These are phyloP conservation scores for Abscondita cerata DNA, from an alignment of 2,888 invertebrate species.

Conservation along the genomic window DNA sequence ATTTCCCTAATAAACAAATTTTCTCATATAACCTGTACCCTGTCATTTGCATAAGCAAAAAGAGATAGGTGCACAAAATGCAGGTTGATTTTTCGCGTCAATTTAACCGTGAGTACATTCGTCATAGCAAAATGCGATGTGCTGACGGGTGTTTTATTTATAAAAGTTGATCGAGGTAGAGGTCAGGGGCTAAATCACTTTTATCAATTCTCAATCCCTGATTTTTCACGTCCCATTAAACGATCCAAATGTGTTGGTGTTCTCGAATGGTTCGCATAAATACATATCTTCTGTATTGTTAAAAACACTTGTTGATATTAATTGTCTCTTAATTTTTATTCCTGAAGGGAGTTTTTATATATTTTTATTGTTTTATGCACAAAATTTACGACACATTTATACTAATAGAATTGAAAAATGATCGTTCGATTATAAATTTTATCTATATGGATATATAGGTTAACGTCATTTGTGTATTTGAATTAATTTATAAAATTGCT, in stretches of 20 bases:
- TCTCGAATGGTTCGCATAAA: conserved; percentile 40
- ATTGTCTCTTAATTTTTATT: conserved; percentile 37
- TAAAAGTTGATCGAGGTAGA: conserved; percentile 41
- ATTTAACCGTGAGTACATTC: conserved; percentile 35
- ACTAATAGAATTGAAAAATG: conserved; percentile 10
- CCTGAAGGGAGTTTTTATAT: conserved; percentile 17
- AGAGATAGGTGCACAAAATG: conserved; percentile 25
- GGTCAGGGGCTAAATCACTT: conserved; percentile 44
- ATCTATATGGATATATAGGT: background rate
- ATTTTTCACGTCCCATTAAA: conserved; percentile 42
- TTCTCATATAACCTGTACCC: conserved; percentile 30
- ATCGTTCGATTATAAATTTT: conserved; percentile 11
- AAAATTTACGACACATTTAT: conserved; percentile 16
- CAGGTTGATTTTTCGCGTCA: conserved; percentile 32
- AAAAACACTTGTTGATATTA: conserved; percentile 46
- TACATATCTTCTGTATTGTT: conserved; percentile 39
- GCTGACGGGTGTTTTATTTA: conserved; percentile 49
- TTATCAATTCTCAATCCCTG: conserved; percentile 45
- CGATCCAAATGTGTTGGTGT: conserved; percentile 43
- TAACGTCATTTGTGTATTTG: background rate
- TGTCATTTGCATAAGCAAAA: conserved; percentile 35
- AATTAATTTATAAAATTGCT: no score
- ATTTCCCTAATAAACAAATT: conserved; percentile 26
- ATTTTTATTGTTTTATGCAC: conserved; percentile 18
- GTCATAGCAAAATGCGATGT: conserved; percentile 41